Percentiles rank a stretch among this genome's conserved stretches.
Conservation (phyloP, 2,888 invertebrate genomes). For the Seira sanloemensis region DNA sequence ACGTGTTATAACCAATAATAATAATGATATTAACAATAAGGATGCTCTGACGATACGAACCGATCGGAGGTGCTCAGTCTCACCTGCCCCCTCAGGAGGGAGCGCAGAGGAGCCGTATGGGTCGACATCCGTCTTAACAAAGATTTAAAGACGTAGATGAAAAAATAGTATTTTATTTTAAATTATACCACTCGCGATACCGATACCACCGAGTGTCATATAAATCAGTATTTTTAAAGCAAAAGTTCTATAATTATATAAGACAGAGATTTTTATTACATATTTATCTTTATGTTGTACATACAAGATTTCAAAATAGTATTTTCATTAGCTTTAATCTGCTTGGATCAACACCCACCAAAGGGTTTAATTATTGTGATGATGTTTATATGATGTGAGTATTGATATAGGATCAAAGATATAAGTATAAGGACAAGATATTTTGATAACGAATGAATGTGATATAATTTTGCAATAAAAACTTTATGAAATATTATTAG, state of each 20-base stretch:
- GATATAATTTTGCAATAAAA: too few species aligned
- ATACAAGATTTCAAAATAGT: not conserved
- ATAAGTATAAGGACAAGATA: too few species aligned
- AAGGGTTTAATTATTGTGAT: too few species aligned
- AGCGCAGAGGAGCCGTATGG: not conserved
- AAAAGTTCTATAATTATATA: not conserved
- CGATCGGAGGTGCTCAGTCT: constrained; percentile 1
- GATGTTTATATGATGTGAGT: too few species aligned
- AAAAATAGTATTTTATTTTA: not conserved
- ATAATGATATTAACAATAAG: not conserved
- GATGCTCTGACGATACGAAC: not conserved
- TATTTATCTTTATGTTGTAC: not conserved
- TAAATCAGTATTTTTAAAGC: not conserved
- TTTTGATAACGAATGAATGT: too few species aligned
- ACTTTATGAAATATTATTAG: too few species aligned
- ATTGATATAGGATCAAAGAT: too few species aligned
- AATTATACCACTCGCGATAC: not conserved
- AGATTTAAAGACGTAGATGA: not conserved
- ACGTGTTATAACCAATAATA: constrained; percentile 20
- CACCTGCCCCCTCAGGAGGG: constrained; percentile 19
- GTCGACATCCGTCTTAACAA: not conserved
- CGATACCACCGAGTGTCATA: not conserved
- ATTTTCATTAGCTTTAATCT: not conserved
- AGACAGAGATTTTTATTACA: not conserved
- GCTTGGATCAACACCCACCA: too few species aligned